Evolutionary conservation across 2,113 vertebrate species (phyloP).

Genomic region (Megaleporinus macrocephalus): DNA sequence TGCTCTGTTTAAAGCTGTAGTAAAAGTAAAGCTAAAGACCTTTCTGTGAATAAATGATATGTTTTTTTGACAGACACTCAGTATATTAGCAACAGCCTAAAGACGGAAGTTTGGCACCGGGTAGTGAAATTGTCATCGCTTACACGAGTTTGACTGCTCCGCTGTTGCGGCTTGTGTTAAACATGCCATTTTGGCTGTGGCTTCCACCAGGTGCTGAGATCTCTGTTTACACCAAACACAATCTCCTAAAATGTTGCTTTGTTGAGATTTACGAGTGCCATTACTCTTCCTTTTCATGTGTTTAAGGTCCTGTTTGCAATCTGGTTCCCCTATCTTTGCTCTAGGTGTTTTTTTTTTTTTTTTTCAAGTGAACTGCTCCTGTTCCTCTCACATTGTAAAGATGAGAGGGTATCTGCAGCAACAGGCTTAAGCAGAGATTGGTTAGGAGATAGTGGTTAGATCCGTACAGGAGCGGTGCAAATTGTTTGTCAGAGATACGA

Average conservation of each 20-base stretch:
- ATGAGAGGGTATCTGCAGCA: slow-evolving; percentile 64
- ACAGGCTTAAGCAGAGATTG: slow-evolving; percentile 62
- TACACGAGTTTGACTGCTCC: slow-evolving; percentile 56
- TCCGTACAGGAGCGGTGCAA: slow-evolving; percentile 53
- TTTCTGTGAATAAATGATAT: neutral
- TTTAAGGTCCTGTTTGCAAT: slow-evolving; percentile 50
- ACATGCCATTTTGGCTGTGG: slow-evolving; percentile 69
- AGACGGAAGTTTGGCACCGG: slow-evolving; percentile 37
- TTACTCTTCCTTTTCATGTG: slow-evolving; percentile 67
- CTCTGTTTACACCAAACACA: slow-evolving; percentile 71
- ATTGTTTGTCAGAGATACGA: slow-evolving; percentile 47
- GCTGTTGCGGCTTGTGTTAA: slow-evolving; percentile 66
- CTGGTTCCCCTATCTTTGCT: slow-evolving; percentile 62
- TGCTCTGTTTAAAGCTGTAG: slow-evolving; percentile 27
- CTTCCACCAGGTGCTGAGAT: slow-evolving; percentile 70
- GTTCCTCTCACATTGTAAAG: slow-evolving; percentile 61
- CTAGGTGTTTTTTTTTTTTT: slow-evolving; percentile 57
- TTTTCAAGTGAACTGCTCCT: slow-evolving; percentile 49
- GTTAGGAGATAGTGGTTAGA: slow-evolving; percentile 65
- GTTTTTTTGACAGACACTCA: slow-evolving; percentile 38
- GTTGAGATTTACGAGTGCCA: slow-evolving; percentile 68
- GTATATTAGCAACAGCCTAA: neutral
- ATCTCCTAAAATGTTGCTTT: slow-evolving; percentile 62
- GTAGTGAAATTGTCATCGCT: slow-evolving; percentile 50
- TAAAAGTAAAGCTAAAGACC: slow-evolving; percentile 27